Conservation (phyloP, 2,888 invertebrate species). For the Sminthurinus aureus region DNA sequence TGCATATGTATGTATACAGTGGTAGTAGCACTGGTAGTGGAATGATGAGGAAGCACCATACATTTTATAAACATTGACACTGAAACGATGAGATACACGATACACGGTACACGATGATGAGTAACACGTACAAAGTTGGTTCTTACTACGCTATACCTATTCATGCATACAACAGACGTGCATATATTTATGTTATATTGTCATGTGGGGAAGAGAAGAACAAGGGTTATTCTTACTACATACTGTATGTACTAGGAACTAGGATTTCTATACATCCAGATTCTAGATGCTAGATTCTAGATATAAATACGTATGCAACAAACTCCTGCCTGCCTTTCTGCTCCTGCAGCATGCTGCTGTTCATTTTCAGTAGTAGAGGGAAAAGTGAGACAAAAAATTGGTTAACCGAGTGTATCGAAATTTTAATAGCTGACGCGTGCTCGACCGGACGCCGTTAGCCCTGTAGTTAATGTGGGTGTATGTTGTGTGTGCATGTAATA, state of each 20-base stretch:
- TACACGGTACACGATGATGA: too few relatives aligned
- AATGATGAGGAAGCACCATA: background rate
- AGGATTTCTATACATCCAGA: background rate
- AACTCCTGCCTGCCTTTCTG: slow-evolving; percentile 1
- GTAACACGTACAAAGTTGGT: background rate
- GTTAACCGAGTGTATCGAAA: slow-evolving; percentile 49
- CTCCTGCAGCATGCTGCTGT: slow-evolving; percentile 30
- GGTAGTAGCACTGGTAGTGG: background rate
- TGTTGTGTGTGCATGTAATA: background rate
- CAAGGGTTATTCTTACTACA: slow-evolving; percentile 1
- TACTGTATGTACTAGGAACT: too few relatives aligned
- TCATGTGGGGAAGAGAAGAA: background rate
- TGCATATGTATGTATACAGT: background rate
- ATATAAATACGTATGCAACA: background rate
- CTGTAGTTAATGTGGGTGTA: background rate
- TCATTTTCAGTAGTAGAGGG: slow-evolving; percentile 14
- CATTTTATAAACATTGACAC: slow-evolving; percentile 9
- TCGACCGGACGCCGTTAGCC: slow-evolving; percentile 42
- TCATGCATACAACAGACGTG: too few relatives aligned
- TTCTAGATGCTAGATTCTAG: too few relatives aligned
- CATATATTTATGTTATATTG: too few relatives aligned
- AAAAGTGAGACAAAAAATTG: slow-evolving; percentile 36
- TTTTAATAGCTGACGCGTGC: slow-evolving; percentile 54
- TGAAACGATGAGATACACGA: background rate
- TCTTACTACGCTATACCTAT: background rate